phyloP scores from a whole-genome alignment of 2,888 invertebrate genomes.

The Euplexia lucipara region DNA sequence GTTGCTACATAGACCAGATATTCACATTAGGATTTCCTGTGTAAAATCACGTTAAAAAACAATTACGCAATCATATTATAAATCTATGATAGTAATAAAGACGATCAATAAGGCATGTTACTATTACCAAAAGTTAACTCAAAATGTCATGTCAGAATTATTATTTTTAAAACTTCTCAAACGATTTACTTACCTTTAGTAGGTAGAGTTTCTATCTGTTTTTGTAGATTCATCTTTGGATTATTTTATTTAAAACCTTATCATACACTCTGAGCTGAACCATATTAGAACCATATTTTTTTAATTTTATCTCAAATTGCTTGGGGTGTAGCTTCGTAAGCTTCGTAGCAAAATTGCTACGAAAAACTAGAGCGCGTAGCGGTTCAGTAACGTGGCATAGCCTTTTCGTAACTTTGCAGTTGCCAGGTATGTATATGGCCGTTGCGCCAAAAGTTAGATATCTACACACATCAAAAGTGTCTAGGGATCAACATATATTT shows the following conservation, averaged over 20 bases:
- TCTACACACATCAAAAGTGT: no score
- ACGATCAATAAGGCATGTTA: slow-evolving; percentile 13
- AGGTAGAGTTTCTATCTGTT: slow-evolving; percentile 2
- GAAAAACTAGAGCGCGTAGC: slow-evolving; percentile 1
- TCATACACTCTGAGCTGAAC: no score
- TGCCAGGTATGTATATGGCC: no score
- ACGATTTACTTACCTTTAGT: no score
- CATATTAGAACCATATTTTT: no score
- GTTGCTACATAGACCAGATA: background rate
- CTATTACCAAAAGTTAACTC: slow-evolving; percentile 2
- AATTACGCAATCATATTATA: slow-evolving; percentile 2
- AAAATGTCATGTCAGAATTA: slow-evolving; percentile 10
- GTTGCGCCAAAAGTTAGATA: no score
- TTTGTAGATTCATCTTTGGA: no score
- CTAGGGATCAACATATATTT: no score
- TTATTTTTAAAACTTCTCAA: background rate
- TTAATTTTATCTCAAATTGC: no score
- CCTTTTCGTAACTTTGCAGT: background rate
- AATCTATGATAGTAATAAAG: background rate
- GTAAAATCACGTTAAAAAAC: background rate
- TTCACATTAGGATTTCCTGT: slow-evolving; percentile 14
- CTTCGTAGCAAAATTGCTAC: slow-evolving; percentile 5
- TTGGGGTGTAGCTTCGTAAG: background rate
- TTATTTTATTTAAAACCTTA: no score
- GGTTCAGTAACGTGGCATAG: background rate